Evolutionary conservation across 2,113 vertebrate genomes (phyloP).

Genomic region (Cyanoderma ruficeps): DNA sequence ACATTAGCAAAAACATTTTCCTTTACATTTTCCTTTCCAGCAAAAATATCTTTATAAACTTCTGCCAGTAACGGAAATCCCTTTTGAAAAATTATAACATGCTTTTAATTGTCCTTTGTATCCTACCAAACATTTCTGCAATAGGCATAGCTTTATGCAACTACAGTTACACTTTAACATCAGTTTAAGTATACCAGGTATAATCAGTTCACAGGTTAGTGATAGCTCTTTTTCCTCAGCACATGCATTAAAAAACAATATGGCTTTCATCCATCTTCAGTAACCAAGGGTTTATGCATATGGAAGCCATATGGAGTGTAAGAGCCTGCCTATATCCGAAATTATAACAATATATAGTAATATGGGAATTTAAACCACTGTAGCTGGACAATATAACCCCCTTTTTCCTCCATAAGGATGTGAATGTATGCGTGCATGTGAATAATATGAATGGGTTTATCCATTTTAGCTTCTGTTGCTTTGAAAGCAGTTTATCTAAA

Average conservation of each 20-base stretch:
- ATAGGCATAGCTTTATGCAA: background rate
- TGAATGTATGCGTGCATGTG: background rate
- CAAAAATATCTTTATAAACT: background rate
- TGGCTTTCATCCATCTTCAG: constrained; percentile 57
- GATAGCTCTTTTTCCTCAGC: constrained; percentile 9
- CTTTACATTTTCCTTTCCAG: background rate
- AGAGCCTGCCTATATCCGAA: constrained; percentile 27
- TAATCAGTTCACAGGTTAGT: constrained; percentile 50
- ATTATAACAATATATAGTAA: constrained; percentile 15
- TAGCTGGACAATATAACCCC: background rate
- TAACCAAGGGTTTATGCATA: constrained; percentile 42
- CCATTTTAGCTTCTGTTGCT: constrained; percentile 13
- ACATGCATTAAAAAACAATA: constrained; percentile 42
- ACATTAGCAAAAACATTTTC: background rate
- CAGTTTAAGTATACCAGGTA: background rate
- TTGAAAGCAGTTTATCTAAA: constrained; percentile 39
- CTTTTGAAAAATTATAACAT: background rate
- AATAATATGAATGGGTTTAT: background rate
- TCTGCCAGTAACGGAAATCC: background rate
- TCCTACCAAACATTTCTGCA: background rate
- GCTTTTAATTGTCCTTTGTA: background rate
- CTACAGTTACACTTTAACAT: background rate
- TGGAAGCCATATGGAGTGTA: constrained; percentile 49
- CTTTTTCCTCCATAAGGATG: background rate
- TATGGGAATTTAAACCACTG: constrained; percentile 10